phyloP scores from a whole-genome alignment of 1,140 invertebrate genomes.

The Maniola jurtina region DNA sequence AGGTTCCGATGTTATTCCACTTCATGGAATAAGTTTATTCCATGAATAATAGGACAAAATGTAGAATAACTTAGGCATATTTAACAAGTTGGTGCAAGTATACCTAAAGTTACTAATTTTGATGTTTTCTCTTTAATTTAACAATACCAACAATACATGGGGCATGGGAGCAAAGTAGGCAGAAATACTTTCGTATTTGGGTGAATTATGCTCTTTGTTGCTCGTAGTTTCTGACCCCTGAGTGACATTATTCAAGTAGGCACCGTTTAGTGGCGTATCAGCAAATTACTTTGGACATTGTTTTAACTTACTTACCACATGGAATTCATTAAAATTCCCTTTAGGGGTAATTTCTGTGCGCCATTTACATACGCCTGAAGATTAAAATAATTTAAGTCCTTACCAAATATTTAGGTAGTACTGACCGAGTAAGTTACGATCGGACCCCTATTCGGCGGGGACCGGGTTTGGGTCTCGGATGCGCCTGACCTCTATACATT shows the following conservation, averaged over 20 bases:
- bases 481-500: too few relatives aligned
- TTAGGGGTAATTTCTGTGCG: constrained; percentile 5
- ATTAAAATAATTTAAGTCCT: too few relatives aligned
- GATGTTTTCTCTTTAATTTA: neutral
- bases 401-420: too few relatives aligned
- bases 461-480: too few relatives aligned
- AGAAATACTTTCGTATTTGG: constrained; percentile 7
- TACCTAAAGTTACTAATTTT: neutral
- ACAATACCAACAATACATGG: neutral
- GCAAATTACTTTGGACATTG: constrained; percentile 16
- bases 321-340: constrained; percentile 18
- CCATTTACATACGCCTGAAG: constrained; percentile 2
- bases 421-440: too few relatives aligned
- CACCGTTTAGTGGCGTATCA: constrained; percentile 17
- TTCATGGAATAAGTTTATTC: too few relatives aligned
- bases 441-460: too few relatives aligned
- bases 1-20: too few relatives aligned
- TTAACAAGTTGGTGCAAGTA: neutral
- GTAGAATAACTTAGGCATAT: too few relatives aligned
- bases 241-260: constrained; percentile 16
- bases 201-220: constrained; percentile 9
- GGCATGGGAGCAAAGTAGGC: neutral
- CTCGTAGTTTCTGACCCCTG: constrained; percentile 14
- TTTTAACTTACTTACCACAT: constrained; percentile 9
- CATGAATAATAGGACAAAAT: too few relatives aligned